Evolutionary conservation across 1,140 invertebrate species (phyloP).

Genomic region (Zaprionus camerounensis): DNA sequence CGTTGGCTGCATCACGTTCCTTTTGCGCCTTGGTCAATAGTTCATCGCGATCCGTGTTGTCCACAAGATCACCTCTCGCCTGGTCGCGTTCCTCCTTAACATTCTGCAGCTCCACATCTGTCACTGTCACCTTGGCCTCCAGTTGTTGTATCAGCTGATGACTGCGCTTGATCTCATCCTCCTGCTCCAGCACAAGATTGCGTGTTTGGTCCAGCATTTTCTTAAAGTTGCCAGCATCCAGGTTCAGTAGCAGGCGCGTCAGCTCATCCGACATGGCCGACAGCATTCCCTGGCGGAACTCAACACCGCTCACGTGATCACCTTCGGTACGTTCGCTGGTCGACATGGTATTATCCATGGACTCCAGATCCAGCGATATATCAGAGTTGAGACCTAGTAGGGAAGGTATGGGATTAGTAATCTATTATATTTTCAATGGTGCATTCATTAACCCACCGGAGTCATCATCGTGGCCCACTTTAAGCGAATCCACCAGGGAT

Average conservation of each 20-base stretch:
- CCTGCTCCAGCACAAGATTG: constrained; percentile 89
- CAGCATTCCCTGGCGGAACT: constrained; percentile 86
- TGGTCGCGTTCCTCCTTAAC: constrained; percentile 93
- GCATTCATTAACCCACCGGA: constrained; percentile 80
- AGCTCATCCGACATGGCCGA: constrained; percentile 89
- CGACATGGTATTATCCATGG: constrained; percentile 85
- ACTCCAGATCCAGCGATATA: constrained; percentile 85
- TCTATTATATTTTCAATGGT: no score
- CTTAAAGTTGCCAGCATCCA: constrained; percentile 91
- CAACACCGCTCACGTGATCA: constrained; percentile 74
- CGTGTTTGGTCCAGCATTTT: constrained; percentile 91
- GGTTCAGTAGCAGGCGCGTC: constrained; percentile 89
- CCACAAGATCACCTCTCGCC: constrained; percentile 89
- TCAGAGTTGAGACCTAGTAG: constrained; percentile 86
- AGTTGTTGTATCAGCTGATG: constrained; percentile 92
- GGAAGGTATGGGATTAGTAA: no score
- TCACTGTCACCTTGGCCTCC: constrained; percentile 91
- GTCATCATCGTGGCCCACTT: constrained; percentile 89
- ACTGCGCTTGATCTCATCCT: constrained; percentile 91
- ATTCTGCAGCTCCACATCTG: constrained; percentile 92
- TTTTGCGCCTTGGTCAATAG: constrained; percentile 92
- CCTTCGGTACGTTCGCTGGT: constrained; percentile 81
- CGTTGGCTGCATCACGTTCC: constrained; percentile 94
- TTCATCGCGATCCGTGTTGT: constrained; percentile 90
- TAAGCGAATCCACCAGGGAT: constrained; percentile 88